Base-by-base conservation (phyloP, 1,140 invertebrate genomes). In the Ylistrum balloti region DNA sequence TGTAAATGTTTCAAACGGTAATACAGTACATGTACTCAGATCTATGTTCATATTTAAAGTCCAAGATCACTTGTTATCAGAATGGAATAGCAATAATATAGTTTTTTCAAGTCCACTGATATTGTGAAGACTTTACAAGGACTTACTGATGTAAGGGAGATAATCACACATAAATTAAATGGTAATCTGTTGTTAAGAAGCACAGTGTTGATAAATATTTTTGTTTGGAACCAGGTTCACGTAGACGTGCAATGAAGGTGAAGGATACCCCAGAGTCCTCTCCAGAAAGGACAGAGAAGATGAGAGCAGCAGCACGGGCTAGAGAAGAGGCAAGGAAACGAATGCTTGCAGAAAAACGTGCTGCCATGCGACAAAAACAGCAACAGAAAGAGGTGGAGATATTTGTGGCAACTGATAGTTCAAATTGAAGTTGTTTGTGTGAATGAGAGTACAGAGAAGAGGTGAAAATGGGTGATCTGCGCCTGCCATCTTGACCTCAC, bases 291-390 rank as follows among this genome's bases (percentile, higher is more conserved):
- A 91, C 95, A 20, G 95, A 96, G 87, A 97, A 97, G 94, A 94
- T 96, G 35, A 96, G 96, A 92, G 92, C 96, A 90, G 96, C 96
- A n/a, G 95, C 96, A 33, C 97, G 96, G 91, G 95, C 97, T 35
- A 96, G 98, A 1, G 98, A 98, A 94, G 97, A 98, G 88, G 97
- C 98, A 35, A 97, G 98, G 90, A 97, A 98, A 92, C 97, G 98
- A 93, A 97, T 98, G 96, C 95, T 98, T 87, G 98, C 98, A 94
- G 98, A 98, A 94, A 97, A 97, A 93, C 97, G 98, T 91, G 97
- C 97, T 92, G 97, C 97, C 13, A 96, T 96, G 95, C 95, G 96
- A 90, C 94, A 96, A 93, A 91, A 91, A 90, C 95, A 93, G 41
- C 93, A 93, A 33, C 96, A 97, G 45, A 92, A 93, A 56, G 93